Evolutionary conservation across 2,888 invertebrate species (phyloP).

Genomic region (Leptinotarsa rubiginosa): DNA sequence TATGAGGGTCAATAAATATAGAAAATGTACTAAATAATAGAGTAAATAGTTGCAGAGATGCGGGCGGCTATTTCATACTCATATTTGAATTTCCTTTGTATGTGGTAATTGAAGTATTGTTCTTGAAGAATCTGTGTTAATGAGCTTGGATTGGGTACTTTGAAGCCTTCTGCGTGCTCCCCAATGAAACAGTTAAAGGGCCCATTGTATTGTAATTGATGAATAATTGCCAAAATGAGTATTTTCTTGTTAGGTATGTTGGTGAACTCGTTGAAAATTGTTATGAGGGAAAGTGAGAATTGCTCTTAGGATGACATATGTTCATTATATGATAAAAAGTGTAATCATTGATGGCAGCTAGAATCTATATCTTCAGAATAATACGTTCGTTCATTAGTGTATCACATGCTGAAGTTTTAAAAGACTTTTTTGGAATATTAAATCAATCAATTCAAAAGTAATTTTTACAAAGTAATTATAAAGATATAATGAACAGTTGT

Average conservation of each 20-base stretch:
- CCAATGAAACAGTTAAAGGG: background rate
- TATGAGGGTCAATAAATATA: slow-evolving; percentile 25
- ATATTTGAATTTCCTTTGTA: slow-evolving; percentile 11
- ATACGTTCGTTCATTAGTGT: too few species aligned
- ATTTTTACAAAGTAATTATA: too few species aligned
- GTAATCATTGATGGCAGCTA: too few species aligned
- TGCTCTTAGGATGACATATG: too few species aligned
- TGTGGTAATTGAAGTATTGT: slow-evolving; percentile 7
- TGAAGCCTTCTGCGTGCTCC: background rate
- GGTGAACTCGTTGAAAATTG: background rate
- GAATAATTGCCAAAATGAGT: background rate
- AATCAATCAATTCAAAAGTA: too few species aligned
- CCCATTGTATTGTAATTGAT: background rate
- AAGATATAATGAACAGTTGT: too few species aligned
- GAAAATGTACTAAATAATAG: slow-evolving; percentile 4
- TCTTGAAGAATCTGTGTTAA: slow-evolving; percentile 17
- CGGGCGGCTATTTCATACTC: slow-evolving; percentile 29
- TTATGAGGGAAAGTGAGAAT: background rate
- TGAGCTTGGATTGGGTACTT: slow-evolving; percentile 1
- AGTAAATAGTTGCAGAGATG: slow-evolving; percentile 14
- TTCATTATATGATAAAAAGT: too few species aligned
- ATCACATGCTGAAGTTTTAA: too few species aligned
- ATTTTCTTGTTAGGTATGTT: background rate
- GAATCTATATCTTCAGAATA: too few species aligned
- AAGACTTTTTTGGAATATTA: too few species aligned